Evolutionary conservation across 2,888 invertebrate species (phyloP).

Genomic region (Lithophane ornitopus): DNA sequence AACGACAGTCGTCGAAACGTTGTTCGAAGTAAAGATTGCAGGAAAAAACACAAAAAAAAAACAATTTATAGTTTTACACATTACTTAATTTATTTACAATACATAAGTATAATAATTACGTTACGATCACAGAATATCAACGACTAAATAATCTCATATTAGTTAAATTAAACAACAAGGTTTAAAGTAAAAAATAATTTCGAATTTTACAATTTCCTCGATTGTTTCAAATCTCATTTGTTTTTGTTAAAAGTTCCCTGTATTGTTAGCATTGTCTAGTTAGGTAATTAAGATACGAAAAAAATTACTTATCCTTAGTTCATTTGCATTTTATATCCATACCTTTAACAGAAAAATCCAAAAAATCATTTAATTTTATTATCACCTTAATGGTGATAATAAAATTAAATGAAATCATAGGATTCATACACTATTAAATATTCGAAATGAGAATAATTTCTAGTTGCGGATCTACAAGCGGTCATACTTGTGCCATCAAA

Average conservation of each 20-base stretch:
- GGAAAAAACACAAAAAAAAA: neutral
- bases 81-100: conserved; percentile 52
- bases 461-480: neutral
- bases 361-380: too few species aligned
- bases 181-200: neutral
- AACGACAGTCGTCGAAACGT: neutral
- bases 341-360: too few species aligned
- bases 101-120: conserved; percentile 45
- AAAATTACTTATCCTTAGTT: neutral
- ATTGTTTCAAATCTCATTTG: neutral
- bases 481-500: neutral
- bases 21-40: neutral
- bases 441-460: neutral
- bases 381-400: too few species aligned
- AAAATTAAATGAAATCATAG: too few species aligned
- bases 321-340: neutral
- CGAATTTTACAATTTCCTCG: neutral
- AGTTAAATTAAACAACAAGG: conserved; percentile 10
- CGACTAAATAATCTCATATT: conserved; percentile 44
- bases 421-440: neutral
- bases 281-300: neutral
- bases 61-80: neutral
- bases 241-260: neutral
- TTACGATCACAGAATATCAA: conserved; percentile 64
- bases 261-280: neutral